These are phyloP conservation scores for Nezara viridula DNA, from an alignment of 2,888 invertebrate species.

Conservation along the genomic window DNA sequence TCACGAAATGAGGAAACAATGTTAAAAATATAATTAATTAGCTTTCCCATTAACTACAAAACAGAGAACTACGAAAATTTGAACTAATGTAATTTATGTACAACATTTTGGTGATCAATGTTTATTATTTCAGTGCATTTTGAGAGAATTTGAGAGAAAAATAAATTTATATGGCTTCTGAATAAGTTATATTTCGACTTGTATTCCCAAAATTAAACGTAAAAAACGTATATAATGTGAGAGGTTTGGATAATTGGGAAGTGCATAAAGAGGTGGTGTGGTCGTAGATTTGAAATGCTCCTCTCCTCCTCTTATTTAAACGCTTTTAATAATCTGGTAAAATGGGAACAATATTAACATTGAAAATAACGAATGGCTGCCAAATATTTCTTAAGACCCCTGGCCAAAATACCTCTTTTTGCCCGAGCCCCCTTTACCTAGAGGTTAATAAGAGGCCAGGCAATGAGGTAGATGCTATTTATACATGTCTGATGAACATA, in stretches of 20 bases:
- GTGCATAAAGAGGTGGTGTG: background rate
- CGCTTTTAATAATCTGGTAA: constrained; percentile 4
- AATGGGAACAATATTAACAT: constrained; percentile 18
- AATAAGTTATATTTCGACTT: no score
- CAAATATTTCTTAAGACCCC: constrained; percentile 6
- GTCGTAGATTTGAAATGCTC: background rate
- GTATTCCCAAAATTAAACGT: no score
- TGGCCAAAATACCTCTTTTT: constrained; percentile 24
- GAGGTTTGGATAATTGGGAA: background rate
- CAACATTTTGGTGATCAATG: no score
- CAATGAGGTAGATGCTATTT: background rate
- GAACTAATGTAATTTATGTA: no score
- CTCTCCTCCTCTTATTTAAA: background rate
- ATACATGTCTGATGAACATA: constrained; percentile 22
- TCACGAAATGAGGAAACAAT: no score
- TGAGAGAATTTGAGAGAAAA: no score
- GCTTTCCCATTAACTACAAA: no score
- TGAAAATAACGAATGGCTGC: constrained; percentile 31
- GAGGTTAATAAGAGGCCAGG: constrained; percentile 15
- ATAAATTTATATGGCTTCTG: no score
- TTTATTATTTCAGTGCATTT: no score
- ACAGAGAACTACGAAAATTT: no score
- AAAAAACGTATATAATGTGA: no score
- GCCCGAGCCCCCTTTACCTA: constrained; percentile 6
- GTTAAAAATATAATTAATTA: no score